These are phyloP conservation scores for Hydractinia echinata DNA, from an alignment of 30 jellyfish, hydroid and myxozoan genomes.

Conservation along the genomic window DNA sequence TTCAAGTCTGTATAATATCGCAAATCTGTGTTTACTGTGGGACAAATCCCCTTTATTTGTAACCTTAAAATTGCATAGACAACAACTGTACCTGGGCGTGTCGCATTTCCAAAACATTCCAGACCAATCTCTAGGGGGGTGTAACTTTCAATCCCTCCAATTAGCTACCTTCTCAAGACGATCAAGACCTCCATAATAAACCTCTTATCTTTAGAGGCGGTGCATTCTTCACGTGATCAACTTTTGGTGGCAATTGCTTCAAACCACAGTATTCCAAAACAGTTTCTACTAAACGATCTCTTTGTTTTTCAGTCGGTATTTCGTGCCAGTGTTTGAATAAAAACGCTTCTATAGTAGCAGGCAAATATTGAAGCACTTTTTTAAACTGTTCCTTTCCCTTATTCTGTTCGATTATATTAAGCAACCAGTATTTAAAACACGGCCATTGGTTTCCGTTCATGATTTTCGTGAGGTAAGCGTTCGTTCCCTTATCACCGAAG, in stretches of 20 bases:
- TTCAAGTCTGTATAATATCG: too few species aligned
- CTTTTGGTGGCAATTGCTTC: slow-evolving; percentile 39
- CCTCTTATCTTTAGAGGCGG: slow-evolving; percentile 94
- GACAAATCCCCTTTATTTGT: too few species aligned
- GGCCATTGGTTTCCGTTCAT: slow-evolving; percentile 84
- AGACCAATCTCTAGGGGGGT: too few species aligned
- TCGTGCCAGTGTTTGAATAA: slow-evolving; percentile 96
- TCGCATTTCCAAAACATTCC: too few species aligned
- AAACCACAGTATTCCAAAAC: slow-evolving; percentile 55
- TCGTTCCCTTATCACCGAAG: slow-evolving; percentile 90
- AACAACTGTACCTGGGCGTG: too few species aligned
- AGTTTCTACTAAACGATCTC: slow-evolving; percentile 39
- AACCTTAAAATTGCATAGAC: too few species aligned
- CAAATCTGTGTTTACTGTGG: too few species aligned
- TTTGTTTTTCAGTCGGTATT: slow-evolving; percentile 66
- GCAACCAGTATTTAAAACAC: slow-evolving; percentile 80
- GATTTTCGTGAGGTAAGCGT: slow-evolving; percentile 60
- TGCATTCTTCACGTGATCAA: slow-evolving; percentile 52
- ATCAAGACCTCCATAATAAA: slow-evolving; percentile 82
- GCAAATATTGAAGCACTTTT: slow-evolving; percentile 61
- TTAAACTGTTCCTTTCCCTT: slow-evolving; percentile 56
- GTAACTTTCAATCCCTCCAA: too few species aligned
- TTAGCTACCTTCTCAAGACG: neutral
- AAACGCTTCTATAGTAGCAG: slow-evolving; percentile 49
- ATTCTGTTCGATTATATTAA: slow-evolving; percentile 85